A percentile compares a stretch with the other conserved stretches of the same genome.
These are phyloP conservation scores for Brienomyrus brachyistius DNA, from an alignment of 2,113 vertebrate genomes.

Conservation along the genomic window DNA sequence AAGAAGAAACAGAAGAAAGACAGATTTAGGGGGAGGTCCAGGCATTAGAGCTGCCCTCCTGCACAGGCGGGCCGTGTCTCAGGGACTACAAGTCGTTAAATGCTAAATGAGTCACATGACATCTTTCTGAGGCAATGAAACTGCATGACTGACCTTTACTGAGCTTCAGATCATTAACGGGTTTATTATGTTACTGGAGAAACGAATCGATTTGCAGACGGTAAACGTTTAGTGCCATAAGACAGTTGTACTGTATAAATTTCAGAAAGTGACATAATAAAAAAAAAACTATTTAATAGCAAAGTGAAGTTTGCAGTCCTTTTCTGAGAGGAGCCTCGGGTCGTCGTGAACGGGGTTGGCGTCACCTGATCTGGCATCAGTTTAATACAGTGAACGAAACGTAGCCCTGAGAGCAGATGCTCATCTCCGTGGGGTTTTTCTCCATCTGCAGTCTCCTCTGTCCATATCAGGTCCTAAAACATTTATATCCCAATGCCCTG, in stretches of 20 bases:
- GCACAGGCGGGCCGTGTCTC: conserved; percentile 38
- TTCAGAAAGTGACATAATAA: conserved; percentile 20
- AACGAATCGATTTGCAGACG: not conserved
- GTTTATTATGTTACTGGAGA: conserved; percentile 20
- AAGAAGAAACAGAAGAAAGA: conserved; percentile 63
- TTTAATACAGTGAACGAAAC: conserved; percentile 39
- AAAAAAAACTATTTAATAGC: conserved; percentile 19
- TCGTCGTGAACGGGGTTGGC: conserved; percentile 21
- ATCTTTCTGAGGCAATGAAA: not conserved
- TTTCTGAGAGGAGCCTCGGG: conserved; percentile 35
- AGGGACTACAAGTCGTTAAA: conserved; percentile 32
- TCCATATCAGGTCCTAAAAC: not conserved
- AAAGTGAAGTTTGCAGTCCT: conserved; percentile 27
- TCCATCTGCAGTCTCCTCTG: not conserved
- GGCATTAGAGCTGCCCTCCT: conserved; percentile 24
- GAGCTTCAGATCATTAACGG: conserved; percentile 31
- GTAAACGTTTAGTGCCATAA: conserved; percentile 24
- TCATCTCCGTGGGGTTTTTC: not conserved
- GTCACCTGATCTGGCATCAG: conserved; percentile 45
- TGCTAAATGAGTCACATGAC: too few relatives aligned
- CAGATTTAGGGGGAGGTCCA: conserved; percentile 59
- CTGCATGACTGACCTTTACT: conserved; percentile 51
- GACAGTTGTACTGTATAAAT: conserved; percentile 32
- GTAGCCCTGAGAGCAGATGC: conserved; percentile 21
- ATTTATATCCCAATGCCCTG: not conserved